Percentiles rank a stretch among this genome's conserved stretches.
Evolutionary conservation across 1,140 invertebrate species (phyloP).

Genomic region (Sarcophaga bullata): DNA sequence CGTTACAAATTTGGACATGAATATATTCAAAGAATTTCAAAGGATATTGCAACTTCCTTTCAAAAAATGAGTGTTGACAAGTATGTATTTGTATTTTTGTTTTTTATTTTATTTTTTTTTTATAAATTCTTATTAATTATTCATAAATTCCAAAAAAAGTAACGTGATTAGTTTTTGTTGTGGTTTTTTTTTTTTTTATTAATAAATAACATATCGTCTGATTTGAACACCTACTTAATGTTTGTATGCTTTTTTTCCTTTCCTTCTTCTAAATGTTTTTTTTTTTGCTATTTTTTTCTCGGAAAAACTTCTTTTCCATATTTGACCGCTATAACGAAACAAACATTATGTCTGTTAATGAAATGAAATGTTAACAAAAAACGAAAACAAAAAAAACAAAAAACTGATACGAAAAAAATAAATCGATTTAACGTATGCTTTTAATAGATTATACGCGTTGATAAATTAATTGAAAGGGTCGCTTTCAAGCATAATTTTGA

Average conservation of each 20-base stretch:
- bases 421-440: not conserved
- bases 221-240: constrained; percentile 2
- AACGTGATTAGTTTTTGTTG: constrained; percentile 35
- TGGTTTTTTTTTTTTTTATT: not conserved
- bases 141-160: constrained; percentile 22
- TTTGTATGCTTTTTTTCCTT: constrained; percentile 28
- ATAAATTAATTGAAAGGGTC: constrained; percentile 95
- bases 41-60: constrained; percentile 94
- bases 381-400: not conserved
- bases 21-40: constrained; percentile 99
- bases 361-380: not conserved
- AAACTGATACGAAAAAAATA: not conserved
- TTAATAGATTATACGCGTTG: constrained; percentile 92
- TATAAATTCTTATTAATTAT: not conserved
- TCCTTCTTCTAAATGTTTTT: not conserved
- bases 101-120: no score
- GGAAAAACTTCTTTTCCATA: not conserved
- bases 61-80: constrained; percentile 98
- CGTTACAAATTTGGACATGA: constrained; percentile 98
- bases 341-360: not conserved
- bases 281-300: no score
- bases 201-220: not conserved
- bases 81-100: constrained; percentile 31
- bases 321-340: not conserved
- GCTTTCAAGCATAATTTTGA: constrained; percentile 99